Base-by-base conservation (phyloP, 2,797 vertebrate species). In the Chanos chanos region DNA sequence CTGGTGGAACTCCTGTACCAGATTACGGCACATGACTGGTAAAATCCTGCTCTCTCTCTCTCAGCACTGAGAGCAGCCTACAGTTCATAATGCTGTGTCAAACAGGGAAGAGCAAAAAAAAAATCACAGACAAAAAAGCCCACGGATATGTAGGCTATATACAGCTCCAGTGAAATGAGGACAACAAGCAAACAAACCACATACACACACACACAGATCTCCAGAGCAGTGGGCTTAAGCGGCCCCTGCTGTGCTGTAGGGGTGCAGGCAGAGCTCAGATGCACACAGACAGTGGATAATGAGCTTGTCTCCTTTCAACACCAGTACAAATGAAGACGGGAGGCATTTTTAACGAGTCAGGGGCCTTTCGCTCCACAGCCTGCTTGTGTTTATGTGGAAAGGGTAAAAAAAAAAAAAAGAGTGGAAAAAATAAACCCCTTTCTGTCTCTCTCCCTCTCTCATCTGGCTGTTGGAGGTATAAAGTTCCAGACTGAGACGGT, bases 401-500 rank as follows among this genome's bases (percentile, higher is more conserved):
- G 48, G 33, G 19, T 28, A 22, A 61, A 39, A 41, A 50, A 15
- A 45, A 62, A 43, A 28, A 40, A 5, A 13, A 9, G 9, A n/a
- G n/a, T n/a, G n/a, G 19, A n/a, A 12, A 15, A 13, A 50, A 2
- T 3, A 3, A 41, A 10, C 37, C 7, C 2, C 25, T n/a, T 13
- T 19, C 15, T 18, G 45, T 10, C 6, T 7, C 19, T 7, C 13
- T 18, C 24, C 13, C 1, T 24, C 28, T 30, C 64, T 85, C 80
- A 83, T 83, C 47, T 64, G 75, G 71, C 51, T 78, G 73, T 77
- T 79, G 66, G 68, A 51, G 70, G 74, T 77, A 78, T 77, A 1
- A 49, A 78, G 61, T 77, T 73, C 66, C 80, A 81, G 77, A 76
- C 81, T 79, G 74, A 73, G 69, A 74, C 79, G 74, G 80, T 82